Evolutionary conservation across 53 echinoderm and acorn worm genomes (phyloP).

Genomic region (Hippasteria phrygiana): DNA sequence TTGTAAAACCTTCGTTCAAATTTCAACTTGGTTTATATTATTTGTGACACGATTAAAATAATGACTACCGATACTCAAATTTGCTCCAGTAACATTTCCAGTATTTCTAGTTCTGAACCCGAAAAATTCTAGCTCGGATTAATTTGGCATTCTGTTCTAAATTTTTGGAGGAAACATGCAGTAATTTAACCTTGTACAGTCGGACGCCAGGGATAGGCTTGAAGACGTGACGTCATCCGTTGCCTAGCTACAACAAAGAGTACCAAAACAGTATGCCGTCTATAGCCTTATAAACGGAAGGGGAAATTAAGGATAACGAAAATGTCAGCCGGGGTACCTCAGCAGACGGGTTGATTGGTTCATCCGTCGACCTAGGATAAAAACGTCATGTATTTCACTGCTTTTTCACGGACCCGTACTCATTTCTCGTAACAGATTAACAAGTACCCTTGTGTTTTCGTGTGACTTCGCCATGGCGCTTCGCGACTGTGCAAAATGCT

Average conservation of each 20-base stretch:
- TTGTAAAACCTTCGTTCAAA: too few species aligned
- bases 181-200: too few species aligned
- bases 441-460: not conserved
- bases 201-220: too few species aligned
- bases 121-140: too few species aligned
- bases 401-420: not conserved
- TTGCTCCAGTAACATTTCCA: too few species aligned
- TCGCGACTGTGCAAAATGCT: conserved; percentile 65
- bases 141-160: too few species aligned
- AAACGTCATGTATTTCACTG: not conserved
- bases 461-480: not conserved
- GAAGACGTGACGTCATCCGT: not conserved
- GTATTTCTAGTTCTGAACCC: too few species aligned
- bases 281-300: not conserved
- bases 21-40: too few species aligned
- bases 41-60: too few species aligned
- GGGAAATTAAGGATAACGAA: not conserved
- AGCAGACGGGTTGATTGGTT: not conserved
- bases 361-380: not conserved
- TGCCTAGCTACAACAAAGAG: not conserved
- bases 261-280: not conserved
- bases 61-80: too few species aligned
- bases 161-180: too few species aligned
- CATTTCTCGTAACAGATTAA: not conserved
- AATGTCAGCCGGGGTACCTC: not conserved